Evolutionary conservation across 1,140 invertebrate genomes (phyloP).

Genomic region (Aphelenchoides avenae): DNA sequence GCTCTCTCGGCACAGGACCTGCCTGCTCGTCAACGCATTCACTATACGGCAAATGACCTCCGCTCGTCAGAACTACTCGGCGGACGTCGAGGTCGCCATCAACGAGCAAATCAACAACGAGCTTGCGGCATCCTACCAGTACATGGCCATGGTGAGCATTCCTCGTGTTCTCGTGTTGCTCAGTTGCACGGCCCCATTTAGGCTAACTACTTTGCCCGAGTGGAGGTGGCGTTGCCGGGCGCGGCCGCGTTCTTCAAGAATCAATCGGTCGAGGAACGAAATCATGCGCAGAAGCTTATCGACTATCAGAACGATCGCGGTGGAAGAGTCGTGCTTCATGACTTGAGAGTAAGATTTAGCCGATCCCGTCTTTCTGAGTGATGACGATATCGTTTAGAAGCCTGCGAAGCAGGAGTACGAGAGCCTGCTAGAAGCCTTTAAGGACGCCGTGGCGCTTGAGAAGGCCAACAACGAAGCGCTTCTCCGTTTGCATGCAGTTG

Average conservation of each 20-base stretch:
- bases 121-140: constrained; percentile 75
- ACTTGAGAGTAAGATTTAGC: constrained; percentile 64
- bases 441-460: constrained; percentile 71
- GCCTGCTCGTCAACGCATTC: too few relatives aligned
- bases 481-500: constrained; percentile 68
- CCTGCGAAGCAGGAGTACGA: constrained; percentile 68
- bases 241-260: constrained; percentile 71
- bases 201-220: constrained; percentile 72
- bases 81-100: constrained; percentile 70
- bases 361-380: constrained; percentile 10
- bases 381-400: constrained; percentile 55
- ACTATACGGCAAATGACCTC: too few relatives aligned
- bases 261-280: constrained; percentile 71
- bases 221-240: constrained; percentile 73
- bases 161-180: neutral
- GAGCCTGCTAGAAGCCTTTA: constrained; percentile 69
- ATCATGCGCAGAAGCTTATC: constrained; percentile 67
- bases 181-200: neutral
- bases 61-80: constrained; percentile 71
- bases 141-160: constrained; percentile 71
- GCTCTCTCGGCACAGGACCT: too few relatives aligned
- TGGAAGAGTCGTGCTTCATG: constrained; percentile 59
- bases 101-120: constrained; percentile 85
- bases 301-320: constrained; percentile 76
- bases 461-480: constrained; percentile 74